Evolutionary conservation across 2,888 invertebrate genomes (phyloP).

Genomic region (Stenotaenia linearis): DNA sequence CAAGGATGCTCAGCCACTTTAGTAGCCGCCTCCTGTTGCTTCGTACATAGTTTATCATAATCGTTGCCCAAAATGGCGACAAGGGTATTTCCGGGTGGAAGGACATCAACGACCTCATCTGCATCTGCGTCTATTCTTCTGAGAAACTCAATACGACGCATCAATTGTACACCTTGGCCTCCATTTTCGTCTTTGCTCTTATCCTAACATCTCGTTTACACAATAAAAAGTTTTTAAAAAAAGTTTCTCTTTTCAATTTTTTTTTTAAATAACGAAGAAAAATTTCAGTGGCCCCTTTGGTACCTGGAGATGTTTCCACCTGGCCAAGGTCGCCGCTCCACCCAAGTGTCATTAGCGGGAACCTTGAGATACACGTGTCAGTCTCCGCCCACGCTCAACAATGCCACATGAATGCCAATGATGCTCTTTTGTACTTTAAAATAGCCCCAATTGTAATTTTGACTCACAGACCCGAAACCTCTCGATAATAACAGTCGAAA

Average conservation of each 20-base stretch:
- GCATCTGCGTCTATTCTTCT: neutral
- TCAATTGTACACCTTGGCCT: neutral
- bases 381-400: constrained; percentile 1
- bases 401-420: constrained; percentile 19
- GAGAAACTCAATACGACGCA: neutral
- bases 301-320: constrained; percentile 21
- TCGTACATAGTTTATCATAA: neutral
- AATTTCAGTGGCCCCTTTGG: constrained; percentile 8
- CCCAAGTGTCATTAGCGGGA: constrained; percentile 23
- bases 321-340: constrained; percentile 17
- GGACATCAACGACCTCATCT: constrained; percentile 20
- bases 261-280: neutral
- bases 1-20: neutral
- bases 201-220: neutral
- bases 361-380: constrained; percentile 19
- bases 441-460: neutral
- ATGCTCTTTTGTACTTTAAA: neutral
- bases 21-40: neutral
- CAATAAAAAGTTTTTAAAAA: neutral
- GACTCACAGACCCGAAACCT: neutral
- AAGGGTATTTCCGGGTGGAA: constrained; percentile 2
- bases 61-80: constrained; percentile 14
- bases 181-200: neutral
- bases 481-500: neutral
- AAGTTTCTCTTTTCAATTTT: neutral